phyloP scores from a whole-genome alignment of 1,140 invertebrate species.

The Dysdera silvatica region DNA sequence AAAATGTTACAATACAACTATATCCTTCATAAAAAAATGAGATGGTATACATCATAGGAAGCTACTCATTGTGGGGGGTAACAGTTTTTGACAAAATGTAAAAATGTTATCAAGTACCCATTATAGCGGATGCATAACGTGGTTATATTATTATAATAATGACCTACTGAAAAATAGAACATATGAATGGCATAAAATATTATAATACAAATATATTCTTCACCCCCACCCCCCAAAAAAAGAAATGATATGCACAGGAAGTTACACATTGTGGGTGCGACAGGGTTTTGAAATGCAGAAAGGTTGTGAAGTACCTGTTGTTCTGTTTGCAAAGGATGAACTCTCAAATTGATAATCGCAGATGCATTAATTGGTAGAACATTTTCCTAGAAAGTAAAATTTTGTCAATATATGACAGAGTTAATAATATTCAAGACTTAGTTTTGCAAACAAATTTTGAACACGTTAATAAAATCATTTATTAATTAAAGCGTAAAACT shows the following conservation, averaged over 20 bases:
- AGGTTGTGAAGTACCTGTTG: constrained; percentile 40
- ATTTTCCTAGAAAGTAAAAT: constrained; percentile 45
- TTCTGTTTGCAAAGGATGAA: constrained; percentile 50
- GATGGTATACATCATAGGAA: too few relatives aligned
- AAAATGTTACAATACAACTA: not conserved
- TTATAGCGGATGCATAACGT: not conserved
- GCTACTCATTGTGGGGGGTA: not conserved
- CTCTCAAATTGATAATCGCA: constrained; percentile 51
- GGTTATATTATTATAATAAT: not conserved
- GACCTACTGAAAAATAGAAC: not conserved
- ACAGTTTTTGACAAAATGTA: not conserved
- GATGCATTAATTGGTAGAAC: constrained; percentile 49
- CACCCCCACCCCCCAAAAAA: too few relatives aligned
- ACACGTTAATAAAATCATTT: too few relatives aligned
- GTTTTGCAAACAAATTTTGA: too few relatives aligned
- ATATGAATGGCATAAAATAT: not conserved
- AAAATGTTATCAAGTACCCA: not conserved
- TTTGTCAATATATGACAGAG: too few relatives aligned
- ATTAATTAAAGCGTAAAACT: too few relatives aligned
- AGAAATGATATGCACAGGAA: too few relatives aligned
- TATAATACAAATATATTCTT: too few relatives aligned
- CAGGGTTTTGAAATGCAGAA: not conserved
- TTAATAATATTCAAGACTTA: too few relatives aligned
- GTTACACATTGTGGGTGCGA: not conserved
- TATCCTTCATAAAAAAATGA: too few relatives aligned